Evolutionary conservation across 2,888 invertebrate species (phyloP).

Genomic region (Ectobius pallidus): DNA sequence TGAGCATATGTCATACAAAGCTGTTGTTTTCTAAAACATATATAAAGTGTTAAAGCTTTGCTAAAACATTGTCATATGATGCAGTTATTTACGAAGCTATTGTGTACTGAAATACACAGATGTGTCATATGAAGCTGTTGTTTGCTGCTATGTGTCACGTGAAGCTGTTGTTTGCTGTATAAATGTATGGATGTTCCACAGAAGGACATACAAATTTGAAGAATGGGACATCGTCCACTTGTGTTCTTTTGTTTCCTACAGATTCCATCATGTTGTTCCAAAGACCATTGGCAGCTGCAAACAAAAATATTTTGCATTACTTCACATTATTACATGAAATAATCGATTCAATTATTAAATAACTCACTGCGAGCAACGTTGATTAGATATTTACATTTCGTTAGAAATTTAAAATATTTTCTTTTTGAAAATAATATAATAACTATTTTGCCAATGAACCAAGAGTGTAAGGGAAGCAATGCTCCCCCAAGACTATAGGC

Average conservation of each 20-base stretch:
- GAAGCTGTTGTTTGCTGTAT: conserved; percentile 19
- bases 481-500: too few species aligned
- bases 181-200: conserved; percentile 46
- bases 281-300: conserved; percentile 43
- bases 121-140: too few species aligned
- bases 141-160: too few species aligned
- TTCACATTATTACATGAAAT: neutral
- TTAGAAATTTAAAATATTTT: neutral
- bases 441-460: neutral
- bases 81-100: too few species aligned
- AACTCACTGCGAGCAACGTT: neutral
- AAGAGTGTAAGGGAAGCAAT: neutral
- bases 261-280: conserved; percentile 46
- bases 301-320: neutral
- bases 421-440: neutral
- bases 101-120: too few species aligned
- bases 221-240: neutral
- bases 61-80: too few species aligned
- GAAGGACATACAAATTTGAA: conserved; percentile 40
- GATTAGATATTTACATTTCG: neutral
- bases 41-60: too few species aligned
- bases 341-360: neutral
- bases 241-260: conserved; percentile 40
- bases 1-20: too few species aligned
- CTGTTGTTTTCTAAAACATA: too few species aligned